phyloP scores from a whole-genome alignment of 2,888 invertebrate genomes.

The Hypomecis atomaria region DNA sequence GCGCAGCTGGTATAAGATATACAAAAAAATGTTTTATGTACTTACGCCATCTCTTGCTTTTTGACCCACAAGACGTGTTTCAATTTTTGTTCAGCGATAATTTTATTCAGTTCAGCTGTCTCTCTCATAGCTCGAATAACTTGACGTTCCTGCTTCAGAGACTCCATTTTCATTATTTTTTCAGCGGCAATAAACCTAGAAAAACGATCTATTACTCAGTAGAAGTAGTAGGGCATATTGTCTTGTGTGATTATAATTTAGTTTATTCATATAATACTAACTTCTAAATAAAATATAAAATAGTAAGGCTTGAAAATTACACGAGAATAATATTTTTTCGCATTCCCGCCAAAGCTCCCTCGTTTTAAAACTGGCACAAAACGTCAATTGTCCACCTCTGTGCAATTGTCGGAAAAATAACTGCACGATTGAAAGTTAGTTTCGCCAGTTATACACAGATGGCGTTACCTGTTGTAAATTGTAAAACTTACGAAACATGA shows the following conservation, averaged over 20 bases:
- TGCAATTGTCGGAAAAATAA: no score
- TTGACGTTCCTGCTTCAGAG: slow-evolving; percentile 73
- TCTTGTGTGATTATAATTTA: no score
- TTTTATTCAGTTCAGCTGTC: slow-evolving; percentile 86
- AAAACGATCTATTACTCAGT: neutral
- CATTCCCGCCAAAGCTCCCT: no score
- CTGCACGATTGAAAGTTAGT: slow-evolving; percentile 10
- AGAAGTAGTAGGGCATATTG: no score
- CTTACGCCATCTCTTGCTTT: slow-evolving; percentile 75
- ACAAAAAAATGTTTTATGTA: no score
- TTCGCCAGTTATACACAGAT: slow-evolving; percentile 28
- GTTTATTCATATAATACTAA: no score
- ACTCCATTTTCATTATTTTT: slow-evolving; percentile 72
- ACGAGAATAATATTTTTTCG: no score
- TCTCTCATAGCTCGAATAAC: slow-evolving; percentile 80
- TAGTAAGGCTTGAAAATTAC: no score
- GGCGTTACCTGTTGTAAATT: slow-evolving; percentile 16
- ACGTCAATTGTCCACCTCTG: no score
- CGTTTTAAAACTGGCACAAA: no score
- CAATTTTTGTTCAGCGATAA: slow-evolving; percentile 84
- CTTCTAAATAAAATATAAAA: no score
- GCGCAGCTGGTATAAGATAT: no score
- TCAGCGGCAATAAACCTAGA: slow-evolving; percentile 52
- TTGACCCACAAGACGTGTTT: slow-evolving; percentile 79
- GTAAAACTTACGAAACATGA: neutral